These are phyloP conservation scores for Apis dorsata DNA, from an alignment of 1,140 invertebrate genomes.

Conservation along the genomic window DNA sequence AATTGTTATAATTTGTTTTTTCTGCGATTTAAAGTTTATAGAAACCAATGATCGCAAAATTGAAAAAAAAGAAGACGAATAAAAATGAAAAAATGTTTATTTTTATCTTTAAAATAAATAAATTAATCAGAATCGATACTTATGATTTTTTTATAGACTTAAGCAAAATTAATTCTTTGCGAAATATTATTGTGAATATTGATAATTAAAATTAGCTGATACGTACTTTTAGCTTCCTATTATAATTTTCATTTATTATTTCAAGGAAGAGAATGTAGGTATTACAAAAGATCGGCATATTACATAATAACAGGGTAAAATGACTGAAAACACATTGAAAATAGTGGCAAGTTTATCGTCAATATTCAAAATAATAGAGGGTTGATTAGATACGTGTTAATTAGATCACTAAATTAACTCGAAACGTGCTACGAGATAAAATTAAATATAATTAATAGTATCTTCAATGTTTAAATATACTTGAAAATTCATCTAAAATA, in stretches of 20 bases:
- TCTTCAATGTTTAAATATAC: no score
- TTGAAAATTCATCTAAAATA: not conserved
- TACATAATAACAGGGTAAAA: not conserved
- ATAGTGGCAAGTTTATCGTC: not conserved
- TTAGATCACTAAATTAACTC: conserved; percentile 6
- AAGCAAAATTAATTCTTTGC: not conserved
- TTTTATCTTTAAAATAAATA: no score
- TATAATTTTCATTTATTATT: not conserved
- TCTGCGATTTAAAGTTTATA: not conserved
- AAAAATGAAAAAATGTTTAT: no score
- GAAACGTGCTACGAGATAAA: not conserved
- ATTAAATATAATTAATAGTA: not conserved
- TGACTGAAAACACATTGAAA: not conserved
- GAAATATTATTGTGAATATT: not conserved
- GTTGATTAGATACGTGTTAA: conserved; percentile 17
- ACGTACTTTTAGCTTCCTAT: not conserved
- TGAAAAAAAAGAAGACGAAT: no score
- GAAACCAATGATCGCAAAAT: not conserved
- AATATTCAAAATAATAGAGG: not conserved
- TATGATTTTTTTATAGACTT: not conserved
- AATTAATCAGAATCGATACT: no score
- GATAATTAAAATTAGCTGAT: not conserved
- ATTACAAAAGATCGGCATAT: not conserved
- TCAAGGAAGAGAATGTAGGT: not conserved
- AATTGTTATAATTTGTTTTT: not conserved